These are phyloP conservation scores for Oncopodura yosiiana DNA, from an alignment of 1,140 invertebrate genomes.

Conservation along the genomic window DNA sequence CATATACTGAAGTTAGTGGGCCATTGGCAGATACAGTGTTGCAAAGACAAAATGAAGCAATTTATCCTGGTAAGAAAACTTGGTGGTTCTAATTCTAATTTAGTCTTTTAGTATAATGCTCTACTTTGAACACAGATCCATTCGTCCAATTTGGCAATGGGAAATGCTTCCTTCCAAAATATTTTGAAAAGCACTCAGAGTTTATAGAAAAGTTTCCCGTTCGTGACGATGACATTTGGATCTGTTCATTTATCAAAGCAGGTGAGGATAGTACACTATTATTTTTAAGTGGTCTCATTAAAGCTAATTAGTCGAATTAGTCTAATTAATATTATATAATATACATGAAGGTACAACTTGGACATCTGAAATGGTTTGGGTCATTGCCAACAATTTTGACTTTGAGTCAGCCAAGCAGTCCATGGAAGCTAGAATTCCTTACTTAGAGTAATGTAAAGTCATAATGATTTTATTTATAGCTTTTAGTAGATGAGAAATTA, in stretches of 20 bases:
- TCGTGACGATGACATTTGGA: slow-evolving; percentile 61
- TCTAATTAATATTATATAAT: background rate
- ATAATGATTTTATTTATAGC: background rate
- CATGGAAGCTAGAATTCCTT: slow-evolving; percentile 39
- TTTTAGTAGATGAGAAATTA: background rate
- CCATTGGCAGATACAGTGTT: too few species aligned
- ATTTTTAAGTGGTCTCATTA: background rate
- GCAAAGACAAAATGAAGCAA: too few species aligned
- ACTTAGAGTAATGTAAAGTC: slow-evolving; percentile 39
- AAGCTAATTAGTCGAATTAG: background rate
- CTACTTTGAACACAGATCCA: slow-evolving; percentile 5
- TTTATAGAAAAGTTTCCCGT: slow-evolving; percentile 42
- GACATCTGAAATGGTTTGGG: slow-evolving; percentile 52
- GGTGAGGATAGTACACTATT: slow-evolving; percentile 44
- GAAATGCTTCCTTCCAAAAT: slow-evolving; percentile 4
- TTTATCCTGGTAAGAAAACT: too few species aligned
- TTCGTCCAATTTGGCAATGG: slow-evolving; percentile 11
- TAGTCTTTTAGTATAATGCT: too few species aligned
- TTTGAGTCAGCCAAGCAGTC: slow-evolving; percentile 42
- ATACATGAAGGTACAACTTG: slow-evolving; percentile 46
- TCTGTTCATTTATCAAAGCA: slow-evolving; percentile 70
- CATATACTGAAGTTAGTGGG: too few species aligned
- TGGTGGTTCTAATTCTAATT: too few species aligned
- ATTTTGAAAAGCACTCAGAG: slow-evolving; percentile 23
- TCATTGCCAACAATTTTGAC: slow-evolving; percentile 45